These are phyloP conservation scores for Caretta caretta DNA, from an alignment of 2,113 vertebrate genomes.

Conservation along the genomic window DNA sequence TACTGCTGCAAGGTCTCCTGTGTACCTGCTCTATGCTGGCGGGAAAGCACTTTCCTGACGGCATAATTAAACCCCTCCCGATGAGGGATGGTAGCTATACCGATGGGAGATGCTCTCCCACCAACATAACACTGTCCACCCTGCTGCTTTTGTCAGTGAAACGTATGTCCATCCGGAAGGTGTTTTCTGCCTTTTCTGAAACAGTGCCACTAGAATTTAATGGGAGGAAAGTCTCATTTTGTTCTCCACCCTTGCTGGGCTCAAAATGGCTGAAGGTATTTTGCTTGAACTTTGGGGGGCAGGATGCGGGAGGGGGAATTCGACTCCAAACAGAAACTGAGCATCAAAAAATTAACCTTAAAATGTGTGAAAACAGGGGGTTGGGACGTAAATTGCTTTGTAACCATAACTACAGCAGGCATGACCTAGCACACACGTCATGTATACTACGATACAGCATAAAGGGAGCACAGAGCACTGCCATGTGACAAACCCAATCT, in stretches of 20 bases:
- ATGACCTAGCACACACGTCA: neutral
- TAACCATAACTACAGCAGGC: neutral
- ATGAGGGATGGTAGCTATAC: no score
- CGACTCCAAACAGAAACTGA: neutral
- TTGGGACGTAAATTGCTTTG: neutral
- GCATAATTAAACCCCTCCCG: no score
- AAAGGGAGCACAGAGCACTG: neutral
- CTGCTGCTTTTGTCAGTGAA: no score
- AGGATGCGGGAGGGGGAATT: neutral
- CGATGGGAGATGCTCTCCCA: no score
- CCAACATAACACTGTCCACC: no score
- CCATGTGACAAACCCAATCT: neutral
- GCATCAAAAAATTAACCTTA: neutral
- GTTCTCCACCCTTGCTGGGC: neutral
- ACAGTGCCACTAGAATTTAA: neutral
- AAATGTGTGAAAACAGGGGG: neutral
- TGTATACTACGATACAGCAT: neutral
- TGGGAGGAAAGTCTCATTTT: constrained; percentile 26
- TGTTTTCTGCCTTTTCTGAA: neutral
- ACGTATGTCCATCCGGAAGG: no score
- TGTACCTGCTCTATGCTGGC: no score
- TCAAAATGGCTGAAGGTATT: neutral
- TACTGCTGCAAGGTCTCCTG: no score
- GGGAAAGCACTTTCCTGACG: no score
- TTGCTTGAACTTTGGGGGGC: constrained; percentile 27